Base-by-base conservation (phyloP, 64 coral and sea anemone species). In the Dendrophyllia cribrosa region DNA sequence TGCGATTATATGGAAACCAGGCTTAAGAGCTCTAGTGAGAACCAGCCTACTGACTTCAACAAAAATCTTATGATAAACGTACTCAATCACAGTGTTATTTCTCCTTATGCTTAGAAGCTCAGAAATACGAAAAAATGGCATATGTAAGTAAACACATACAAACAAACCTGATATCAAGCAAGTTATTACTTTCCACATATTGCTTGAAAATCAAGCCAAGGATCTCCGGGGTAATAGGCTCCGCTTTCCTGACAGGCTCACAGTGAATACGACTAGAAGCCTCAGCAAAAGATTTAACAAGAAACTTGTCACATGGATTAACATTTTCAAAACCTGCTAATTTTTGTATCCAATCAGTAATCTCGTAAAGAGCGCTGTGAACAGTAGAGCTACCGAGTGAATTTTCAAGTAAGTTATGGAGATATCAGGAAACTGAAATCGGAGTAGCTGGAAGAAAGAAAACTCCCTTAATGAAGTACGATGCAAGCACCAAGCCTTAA, bases 281-380 rank as follows among this genome's bases (percentile, higher is more conserved):
- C 72, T 74, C 72, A 74, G 43, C 15, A 47, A 74, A 48, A 12
- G 72, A 74, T 48, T 74, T 74, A 48, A 74, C 72, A 49, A 74
- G 16, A 50, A 74, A 45, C 45, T 50, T 74, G 45, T 74, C 43
- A 19, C 72, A 47, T 7, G 13, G 72, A 48, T 50, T 74, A 4
- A 47, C 43, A 50, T 74, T 17, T 74, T 74, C 46, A 49, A 74
- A 74, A 74, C 72, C 17, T 46, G 45, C 45, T 74, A 74, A 74
- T 48, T 74, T 50, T 48, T 74, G 15, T 4, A 74, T 43, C 45
- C 72, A 74, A 48, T 74, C 34, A 2, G 2, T 74, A 74, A 74
- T 74, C 7, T 15, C 72, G 5, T 48, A 50, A 17, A 49, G 6
- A 47, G 16, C 43, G 72, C 12, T 74, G 20, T 66, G 72, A 74